Conservation (phyloP, 2,888 invertebrate species). For the Drosophila nr. fundita region DNA sequence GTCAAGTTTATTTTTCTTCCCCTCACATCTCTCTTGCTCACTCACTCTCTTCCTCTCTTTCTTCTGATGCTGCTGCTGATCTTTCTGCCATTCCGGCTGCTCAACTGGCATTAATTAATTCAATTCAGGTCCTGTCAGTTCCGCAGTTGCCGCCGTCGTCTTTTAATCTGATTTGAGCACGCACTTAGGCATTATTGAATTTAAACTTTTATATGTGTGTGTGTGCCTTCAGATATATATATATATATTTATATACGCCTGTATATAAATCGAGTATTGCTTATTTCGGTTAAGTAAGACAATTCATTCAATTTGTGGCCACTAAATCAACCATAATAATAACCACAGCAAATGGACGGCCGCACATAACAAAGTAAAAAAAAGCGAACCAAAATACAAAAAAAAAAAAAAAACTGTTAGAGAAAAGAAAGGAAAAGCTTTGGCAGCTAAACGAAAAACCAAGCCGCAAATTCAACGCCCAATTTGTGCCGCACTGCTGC, state of each 20-base stretch:
- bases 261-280: slow-evolving; percentile 55
- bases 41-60: neutral
- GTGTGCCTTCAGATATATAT: neutral
- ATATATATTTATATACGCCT: slow-evolving; percentile 3
- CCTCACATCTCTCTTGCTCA: neutral
- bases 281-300: slow-evolving; percentile 79
- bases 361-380: slow-evolving; percentile 25
- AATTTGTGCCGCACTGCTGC: slow-evolving; percentile 79
- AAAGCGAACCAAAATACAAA: slow-evolving; percentile 4
- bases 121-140: slow-evolving; percentile 73
- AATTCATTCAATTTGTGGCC: slow-evolving; percentile 80
- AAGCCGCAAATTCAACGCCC: slow-evolving; percentile 79
- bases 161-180: slow-evolving; percentile 74
- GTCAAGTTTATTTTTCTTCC: slow-evolving; percentile 40
- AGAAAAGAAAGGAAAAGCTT: slow-evolving; percentile 29
- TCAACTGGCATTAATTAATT: slow-evolving; percentile 74
- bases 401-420: slow-evolving; percentile 29
- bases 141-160: slow-evolving; percentile 37
- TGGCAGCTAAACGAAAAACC: slow-evolving; percentile 59
- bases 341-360: slow-evolving; percentile 75
- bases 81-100: slow-evolving; percentile 25
- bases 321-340: slow-evolving; percentile 80
- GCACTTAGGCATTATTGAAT: slow-evolving; percentile 75
- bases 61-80: slow-evolving; percentile 1
- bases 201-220: slow-evolving; percentile 56